These are phyloP conservation scores for Rhyzopertha dominica DNA, from an alignment of 1,140 invertebrate species.

Conservation along the genomic window DNA sequence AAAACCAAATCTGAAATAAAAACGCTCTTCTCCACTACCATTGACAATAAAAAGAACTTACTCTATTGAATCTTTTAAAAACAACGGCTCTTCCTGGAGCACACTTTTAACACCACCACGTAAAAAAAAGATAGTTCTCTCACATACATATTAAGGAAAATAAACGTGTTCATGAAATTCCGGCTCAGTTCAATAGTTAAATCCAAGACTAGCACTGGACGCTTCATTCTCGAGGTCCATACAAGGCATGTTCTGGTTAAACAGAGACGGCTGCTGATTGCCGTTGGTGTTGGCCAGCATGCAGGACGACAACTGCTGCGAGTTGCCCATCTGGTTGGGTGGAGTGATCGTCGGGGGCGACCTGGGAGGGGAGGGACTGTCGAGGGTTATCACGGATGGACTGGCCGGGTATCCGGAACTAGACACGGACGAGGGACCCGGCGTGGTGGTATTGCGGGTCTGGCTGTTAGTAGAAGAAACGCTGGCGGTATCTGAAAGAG, in stretches of 20 bases:
- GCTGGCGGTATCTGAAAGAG: constrained; percentile 30
- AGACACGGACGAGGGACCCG: constrained; percentile 47
- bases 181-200: no score
- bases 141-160: no score
- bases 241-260: constrained; percentile 25
- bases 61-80: no score
- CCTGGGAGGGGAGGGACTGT: constrained; percentile 53
- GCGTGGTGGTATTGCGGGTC: constrained; percentile 44
- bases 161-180: no score
- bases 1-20: no score
- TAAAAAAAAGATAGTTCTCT: no score
- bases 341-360: constrained; percentile 27
- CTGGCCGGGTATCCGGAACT: constrained; percentile 52
- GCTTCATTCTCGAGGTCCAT: constrained; percentile 33
- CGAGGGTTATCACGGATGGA: constrained; percentile 52
- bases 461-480: constrained; percentile 39
- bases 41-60: no score
- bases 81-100: no score
- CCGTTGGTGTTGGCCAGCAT: constrained; percentile 24
- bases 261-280: constrained; percentile 9
- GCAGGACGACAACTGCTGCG: constrained; percentile 20
- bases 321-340: not conserved
- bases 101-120: no score
- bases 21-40: no score
- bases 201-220: constrained; percentile 14